phyloP scores from a whole-genome alignment of 2,113 vertebrate genomes.

The Mesoclemmys tuberculata region DNA sequence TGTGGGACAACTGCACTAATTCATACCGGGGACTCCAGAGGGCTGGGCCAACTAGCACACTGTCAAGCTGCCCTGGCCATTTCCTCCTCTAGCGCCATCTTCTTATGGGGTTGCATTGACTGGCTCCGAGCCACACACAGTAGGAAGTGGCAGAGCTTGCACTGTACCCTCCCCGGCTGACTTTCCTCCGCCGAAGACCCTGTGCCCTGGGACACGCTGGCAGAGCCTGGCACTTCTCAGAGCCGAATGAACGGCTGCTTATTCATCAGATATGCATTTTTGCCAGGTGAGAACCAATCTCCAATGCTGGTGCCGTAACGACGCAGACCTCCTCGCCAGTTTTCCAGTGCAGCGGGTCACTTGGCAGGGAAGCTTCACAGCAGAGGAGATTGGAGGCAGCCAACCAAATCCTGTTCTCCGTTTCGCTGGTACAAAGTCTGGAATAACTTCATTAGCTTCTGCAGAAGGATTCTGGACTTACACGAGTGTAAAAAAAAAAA shows the following conservation, averaged over 20 bases:
- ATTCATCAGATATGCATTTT: background rate
- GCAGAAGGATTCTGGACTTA: background rate
- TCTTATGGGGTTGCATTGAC: background rate
- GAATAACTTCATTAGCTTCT: background rate
- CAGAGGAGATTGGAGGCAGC: background rate
- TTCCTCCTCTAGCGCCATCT: background rate
- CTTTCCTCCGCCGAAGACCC: background rate
- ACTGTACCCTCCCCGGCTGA: background rate
- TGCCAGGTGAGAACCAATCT: background rate
- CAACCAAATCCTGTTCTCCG: background rate
- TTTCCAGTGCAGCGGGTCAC: background rate
- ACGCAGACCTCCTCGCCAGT: background rate
- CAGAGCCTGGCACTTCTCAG: background rate
- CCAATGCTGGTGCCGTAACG: background rate
- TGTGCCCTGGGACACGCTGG: background rate
- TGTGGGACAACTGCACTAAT: background rate
- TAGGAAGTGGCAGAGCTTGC: background rate
- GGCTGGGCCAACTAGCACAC: rapidly evolving
- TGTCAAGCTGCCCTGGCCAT: background rate
- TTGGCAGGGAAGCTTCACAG: background rate
- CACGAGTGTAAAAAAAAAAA: background rate
- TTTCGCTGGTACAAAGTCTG: background rate
- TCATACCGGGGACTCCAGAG: background rate
- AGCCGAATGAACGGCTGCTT: background rate
- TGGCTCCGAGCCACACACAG: background rate